These are phyloP conservation scores for Hemithea aestivaria DNA, from an alignment of 2,888 invertebrate genomes.

Conservation along the genomic window DNA sequence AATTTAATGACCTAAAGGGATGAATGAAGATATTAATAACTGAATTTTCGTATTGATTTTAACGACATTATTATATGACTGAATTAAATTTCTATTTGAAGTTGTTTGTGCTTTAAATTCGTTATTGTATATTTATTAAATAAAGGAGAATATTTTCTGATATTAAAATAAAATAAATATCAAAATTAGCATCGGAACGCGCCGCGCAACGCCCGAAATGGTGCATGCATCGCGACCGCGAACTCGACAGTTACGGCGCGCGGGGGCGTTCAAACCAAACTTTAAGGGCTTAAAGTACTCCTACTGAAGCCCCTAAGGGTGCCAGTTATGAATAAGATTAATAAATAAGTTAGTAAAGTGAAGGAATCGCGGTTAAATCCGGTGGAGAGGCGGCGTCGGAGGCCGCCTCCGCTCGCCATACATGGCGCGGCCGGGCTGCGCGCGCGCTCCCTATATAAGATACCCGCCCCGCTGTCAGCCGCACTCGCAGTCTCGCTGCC, in stretches of 20 bases:
- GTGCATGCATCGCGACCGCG: slow-evolving; percentile 39
- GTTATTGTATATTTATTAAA: too few species aligned
- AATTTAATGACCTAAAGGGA: neutral
- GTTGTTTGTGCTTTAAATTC: too few species aligned
- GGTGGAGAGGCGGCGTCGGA: slow-evolving; percentile 31
- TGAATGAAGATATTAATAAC: slow-evolving; percentile 12
- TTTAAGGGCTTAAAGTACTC: slow-evolving; percentile 19
- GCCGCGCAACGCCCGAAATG: slow-evolving; percentile 55
- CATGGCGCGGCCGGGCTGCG: slow-evolving; percentile 44
- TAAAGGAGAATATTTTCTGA: too few species aligned
- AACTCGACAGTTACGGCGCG: slow-evolving; percentile 37
- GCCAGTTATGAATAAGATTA: slow-evolving; percentile 19
- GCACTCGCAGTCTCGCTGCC: slow-evolving; percentile 80
- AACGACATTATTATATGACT: too few species aligned
- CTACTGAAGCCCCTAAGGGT: slow-evolving; percentile 21
- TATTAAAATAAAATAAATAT: slow-evolving; percentile 17
- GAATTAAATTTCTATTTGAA: too few species aligned
- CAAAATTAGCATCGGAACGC: slow-evolving; percentile 24
- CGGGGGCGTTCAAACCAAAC: slow-evolving; percentile 23
- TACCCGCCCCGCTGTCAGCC: slow-evolving; percentile 47
- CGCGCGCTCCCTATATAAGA: slow-evolving; percentile 53
- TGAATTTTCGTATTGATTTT: too few species aligned
- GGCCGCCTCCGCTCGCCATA: slow-evolving; percentile 51
- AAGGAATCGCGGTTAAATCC: slow-evolving; percentile 12
- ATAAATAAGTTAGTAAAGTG: slow-evolving; percentile 11